Conservation (phyloP, 2,797 vertebrate species). For the Lepus townsendii region DNA sequence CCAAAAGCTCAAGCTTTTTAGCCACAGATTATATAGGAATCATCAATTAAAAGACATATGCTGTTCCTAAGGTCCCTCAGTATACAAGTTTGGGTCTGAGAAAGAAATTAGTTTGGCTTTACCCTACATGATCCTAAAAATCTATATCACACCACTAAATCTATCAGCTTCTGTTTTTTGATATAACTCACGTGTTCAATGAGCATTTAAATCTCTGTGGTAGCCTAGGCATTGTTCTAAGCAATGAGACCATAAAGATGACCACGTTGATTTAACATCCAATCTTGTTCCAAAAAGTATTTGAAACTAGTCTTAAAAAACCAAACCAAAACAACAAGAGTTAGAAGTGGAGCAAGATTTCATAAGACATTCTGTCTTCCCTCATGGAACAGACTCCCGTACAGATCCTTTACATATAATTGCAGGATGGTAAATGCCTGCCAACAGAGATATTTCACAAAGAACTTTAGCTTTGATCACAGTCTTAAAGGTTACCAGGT, state of each 20-base stretch:
- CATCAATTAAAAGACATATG: background rate
- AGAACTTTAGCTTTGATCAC: background rate
- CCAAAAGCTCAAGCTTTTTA: constrained; percentile 13
- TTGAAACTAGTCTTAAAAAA: background rate
- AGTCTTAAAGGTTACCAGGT: background rate
- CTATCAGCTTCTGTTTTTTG: background rate
- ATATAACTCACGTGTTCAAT: background rate
- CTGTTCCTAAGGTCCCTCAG: background rate
- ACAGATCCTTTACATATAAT: constrained; percentile 27
- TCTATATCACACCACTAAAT: background rate
- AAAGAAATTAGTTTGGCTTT: constrained; percentile 58
- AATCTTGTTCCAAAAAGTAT: constrained; percentile 24
- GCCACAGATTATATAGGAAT: constrained; percentile 24
- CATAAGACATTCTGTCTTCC: background rate
- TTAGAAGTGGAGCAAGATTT: constrained; percentile 13
- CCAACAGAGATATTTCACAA: constrained; percentile 12
- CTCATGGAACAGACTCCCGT: background rate
- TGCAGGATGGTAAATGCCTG: background rate
- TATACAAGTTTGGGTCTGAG: constrained; percentile 38
- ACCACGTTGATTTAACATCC: background rate
- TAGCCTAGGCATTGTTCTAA: constrained; percentile 24
- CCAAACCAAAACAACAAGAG: background rate
- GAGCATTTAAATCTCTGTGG: constrained; percentile 17
- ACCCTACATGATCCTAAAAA: background rate
- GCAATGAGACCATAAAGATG: constrained; percentile 9